phyloP scores from a whole-genome alignment of 1,140 invertebrate species.

The Helicoverpa armigera region DNA sequence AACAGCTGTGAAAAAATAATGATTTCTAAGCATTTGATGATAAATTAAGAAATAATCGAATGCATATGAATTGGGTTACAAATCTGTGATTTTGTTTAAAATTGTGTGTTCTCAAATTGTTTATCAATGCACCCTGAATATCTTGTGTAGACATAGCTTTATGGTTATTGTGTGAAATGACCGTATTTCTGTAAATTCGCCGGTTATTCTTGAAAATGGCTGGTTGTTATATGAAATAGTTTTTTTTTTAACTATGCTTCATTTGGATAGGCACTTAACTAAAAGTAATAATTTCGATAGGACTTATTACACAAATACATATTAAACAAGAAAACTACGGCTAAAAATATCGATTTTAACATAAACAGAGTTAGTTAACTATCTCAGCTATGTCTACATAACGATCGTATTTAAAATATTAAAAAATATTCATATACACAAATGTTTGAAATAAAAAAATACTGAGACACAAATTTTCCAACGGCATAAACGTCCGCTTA shows the following conservation, averaged over 20 bases:
- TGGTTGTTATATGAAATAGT: background rate
- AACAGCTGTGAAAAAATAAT: background rate
- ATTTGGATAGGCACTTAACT: background rate
- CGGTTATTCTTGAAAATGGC: no score
- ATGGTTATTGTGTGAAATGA: background rate
- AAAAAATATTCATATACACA: slow-evolving; percentile 17
- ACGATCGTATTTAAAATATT: background rate
- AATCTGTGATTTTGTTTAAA: slow-evolving; percentile 12
- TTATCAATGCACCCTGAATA: background rate
- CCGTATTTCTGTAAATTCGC: no score
- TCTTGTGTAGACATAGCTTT: slow-evolving; percentile 26
- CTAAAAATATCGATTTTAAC: no score
- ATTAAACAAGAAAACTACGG: no score
- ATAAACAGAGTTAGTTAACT: no score
- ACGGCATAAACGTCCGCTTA: no score
- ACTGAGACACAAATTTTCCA: no score
- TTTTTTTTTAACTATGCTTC: background rate
- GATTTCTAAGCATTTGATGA: slow-evolving; percentile 12
- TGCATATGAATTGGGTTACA: slow-evolving; percentile 4
- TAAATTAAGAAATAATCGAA: slow-evolving; percentile 12
- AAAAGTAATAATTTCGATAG: no score
- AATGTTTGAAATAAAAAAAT: background rate
- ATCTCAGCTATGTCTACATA: slow-evolving; percentile 30
- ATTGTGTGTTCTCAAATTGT: slow-evolving; percentile 5
- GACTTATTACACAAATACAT: no score